Evolutionary conservation across 1,140 invertebrate species (phyloP).

Genomic region (Olivierus martensii): DNA sequence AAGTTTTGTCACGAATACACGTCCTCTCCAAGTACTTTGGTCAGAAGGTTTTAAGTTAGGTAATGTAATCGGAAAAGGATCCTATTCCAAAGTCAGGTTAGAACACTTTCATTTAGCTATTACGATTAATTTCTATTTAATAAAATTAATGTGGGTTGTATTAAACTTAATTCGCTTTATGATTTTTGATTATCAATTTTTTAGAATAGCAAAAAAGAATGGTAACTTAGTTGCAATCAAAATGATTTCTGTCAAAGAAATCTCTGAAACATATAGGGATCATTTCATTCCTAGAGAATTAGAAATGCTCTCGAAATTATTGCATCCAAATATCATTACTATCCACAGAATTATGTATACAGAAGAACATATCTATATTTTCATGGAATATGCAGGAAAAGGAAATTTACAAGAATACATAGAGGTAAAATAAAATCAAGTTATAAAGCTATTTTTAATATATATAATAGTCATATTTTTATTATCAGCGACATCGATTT

Average conservation of each 20-base stretch:
- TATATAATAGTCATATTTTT: no score
- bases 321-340: slow-evolving; percentile 66
- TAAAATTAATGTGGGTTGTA: no score
- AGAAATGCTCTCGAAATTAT: slow-evolving; percentile 70
- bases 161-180: no score
- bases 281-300: slow-evolving; percentile 86
- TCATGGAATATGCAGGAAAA: slow-evolving; percentile 46
- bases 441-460: no score
- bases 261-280: slow-evolving; percentile 44
- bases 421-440: background rate
- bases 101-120: no score
- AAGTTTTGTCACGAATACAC: no score
- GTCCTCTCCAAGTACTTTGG: no score
- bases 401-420: slow-evolving; percentile 43
- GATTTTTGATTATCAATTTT: no score
- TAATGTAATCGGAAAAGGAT: background rate
- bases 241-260: slow-evolving; percentile 20
- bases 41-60: background rate
- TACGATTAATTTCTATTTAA: no score
- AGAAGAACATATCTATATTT: slow-evolving; percentile 38
- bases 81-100: background rate
- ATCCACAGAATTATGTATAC: slow-evolving; percentile 38
- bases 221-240: slow-evolving; percentile 45
- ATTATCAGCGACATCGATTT: background rate
- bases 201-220: background rate